phyloP scores from a whole-genome alignment of 2,797 vertebrate species.

The Meriones psammophilus region DNA sequence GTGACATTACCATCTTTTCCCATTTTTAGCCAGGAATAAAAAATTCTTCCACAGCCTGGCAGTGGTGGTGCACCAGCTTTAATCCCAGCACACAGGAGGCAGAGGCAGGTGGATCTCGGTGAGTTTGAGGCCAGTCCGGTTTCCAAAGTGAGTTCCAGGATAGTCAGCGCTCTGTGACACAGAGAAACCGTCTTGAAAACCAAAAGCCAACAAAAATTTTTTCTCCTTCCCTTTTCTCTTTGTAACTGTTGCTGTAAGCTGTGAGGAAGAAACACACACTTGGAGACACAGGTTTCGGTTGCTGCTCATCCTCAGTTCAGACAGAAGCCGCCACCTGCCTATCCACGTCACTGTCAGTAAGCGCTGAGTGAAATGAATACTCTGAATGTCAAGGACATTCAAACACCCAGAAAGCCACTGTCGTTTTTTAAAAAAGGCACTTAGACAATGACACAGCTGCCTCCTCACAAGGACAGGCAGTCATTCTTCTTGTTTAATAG shows the following conservation, averaged over 20 bases:
- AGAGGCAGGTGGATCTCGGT: background rate
- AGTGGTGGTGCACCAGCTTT: background rate
- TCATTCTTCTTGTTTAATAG: background rate
- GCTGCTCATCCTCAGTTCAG: background rate
- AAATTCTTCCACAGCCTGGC: background rate
- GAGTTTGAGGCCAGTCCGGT: background rate
- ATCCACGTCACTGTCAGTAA: conserved; percentile 57
- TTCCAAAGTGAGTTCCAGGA: background rate
- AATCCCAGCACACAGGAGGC: background rate
- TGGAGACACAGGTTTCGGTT: background rate
- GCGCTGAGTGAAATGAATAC: conserved; percentile 36
- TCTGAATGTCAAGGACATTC: conserved; percentile 62
- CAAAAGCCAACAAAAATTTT: background rate
- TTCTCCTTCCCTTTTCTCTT: background rate
- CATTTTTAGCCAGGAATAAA: background rate
- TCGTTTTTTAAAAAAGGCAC: conserved; percentile 48
- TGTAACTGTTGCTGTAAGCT: background rate
- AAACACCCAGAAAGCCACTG: conserved; percentile 40
- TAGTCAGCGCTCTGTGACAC: background rate
- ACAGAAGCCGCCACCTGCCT: conserved; percentile 59
- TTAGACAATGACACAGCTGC: conserved; percentile 31
- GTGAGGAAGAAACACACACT: background rate
- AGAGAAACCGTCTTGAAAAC: background rate
- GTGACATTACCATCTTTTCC: background rate
- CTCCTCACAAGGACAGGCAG: background rate